phyloP scores from a whole-genome alignment of 2,797 vertebrate genomes.

The Sandelia bainsii region DNA sequence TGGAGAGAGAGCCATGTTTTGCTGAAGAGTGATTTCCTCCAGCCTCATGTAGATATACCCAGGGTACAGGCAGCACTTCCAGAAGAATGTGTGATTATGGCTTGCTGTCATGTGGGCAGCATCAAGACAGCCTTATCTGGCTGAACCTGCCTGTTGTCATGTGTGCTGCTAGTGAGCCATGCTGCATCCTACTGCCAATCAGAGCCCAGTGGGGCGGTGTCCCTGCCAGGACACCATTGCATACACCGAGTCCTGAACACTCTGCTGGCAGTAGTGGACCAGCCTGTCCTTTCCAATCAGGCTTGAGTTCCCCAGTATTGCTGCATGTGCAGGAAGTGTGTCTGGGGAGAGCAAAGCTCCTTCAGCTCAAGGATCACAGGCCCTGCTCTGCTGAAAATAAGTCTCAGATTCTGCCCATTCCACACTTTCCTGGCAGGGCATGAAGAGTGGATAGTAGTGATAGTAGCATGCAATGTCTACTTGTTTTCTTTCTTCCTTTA shows the following conservation, averaged over 20 bases:
- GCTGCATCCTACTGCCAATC: constrained; percentile 67
- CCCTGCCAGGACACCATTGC: constrained; percentile 59
- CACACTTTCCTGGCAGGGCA: constrained; percentile 51
- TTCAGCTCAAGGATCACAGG: constrained; percentile 66
- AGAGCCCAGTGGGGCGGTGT: constrained; percentile 56
- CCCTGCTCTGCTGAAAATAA: constrained; percentile 26
- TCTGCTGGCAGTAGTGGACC: constrained; percentile 58
- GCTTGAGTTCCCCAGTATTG: constrained; percentile 69
- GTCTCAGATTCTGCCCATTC: constrained; percentile 62
- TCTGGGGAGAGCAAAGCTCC: constrained; percentile 66
- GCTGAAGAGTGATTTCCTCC: constrained; percentile 58
- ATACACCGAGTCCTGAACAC: constrained; percentile 54
- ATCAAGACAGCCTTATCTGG: constrained; percentile 63
- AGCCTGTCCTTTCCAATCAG: constrained; percentile 76
- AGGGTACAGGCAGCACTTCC: constrained; percentile 37
- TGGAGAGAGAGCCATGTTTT: constrained; percentile 37
- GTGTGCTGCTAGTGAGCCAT: constrained; percentile 55
- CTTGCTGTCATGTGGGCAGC: constrained; percentile 54
- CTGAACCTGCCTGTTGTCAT: constrained; percentile 64
- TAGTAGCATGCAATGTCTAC: background rate
- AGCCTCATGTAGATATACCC: constrained; percentile 38
- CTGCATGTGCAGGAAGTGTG: constrained; percentile 71
- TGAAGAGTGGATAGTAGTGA: background rate
- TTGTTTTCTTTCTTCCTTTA: constrained; percentile 7
- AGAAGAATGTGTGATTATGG: constrained; percentile 57